Percentiles rank a stretch among this genome's conserved stretches.
Conservation (phyloP, 2,888 invertebrate species). For the Diarsia brunnea region DNA sequence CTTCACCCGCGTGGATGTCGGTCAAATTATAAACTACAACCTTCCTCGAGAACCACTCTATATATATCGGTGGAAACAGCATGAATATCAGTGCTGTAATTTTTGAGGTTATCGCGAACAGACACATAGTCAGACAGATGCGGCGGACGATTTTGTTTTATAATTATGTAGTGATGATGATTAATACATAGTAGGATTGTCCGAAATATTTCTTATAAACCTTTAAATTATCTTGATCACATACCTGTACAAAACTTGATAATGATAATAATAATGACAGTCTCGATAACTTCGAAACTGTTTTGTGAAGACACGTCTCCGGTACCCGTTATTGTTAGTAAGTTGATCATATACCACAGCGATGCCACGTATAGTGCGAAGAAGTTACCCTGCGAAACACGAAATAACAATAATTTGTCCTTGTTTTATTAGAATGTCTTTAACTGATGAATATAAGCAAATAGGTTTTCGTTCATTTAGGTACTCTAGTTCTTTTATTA, state of each 20-base stretch:
- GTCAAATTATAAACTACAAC: too few species aligned
- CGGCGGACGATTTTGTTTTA: too few species aligned
- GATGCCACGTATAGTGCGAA: constrained; percentile 86
- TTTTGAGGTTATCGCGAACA: too few species aligned
- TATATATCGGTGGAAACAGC: too few species aligned
- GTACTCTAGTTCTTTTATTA: background rate
- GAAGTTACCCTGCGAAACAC: constrained; percentile 78
- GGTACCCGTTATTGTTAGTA: constrained; percentile 88
- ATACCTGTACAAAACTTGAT: constrained; percentile 89
- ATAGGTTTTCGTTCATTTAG: background rate
- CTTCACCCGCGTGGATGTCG: too few species aligned
- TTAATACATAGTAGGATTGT: background rate
- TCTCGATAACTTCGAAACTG: constrained; percentile 87
- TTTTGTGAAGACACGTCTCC: constrained; percentile 88
- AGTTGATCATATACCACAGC: constrained; percentile 88
- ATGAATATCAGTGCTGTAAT: too few species aligned
- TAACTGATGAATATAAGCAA: background rate
- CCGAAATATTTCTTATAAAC: background rate
- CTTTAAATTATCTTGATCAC: background rate
- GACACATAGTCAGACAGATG: too few species aligned
- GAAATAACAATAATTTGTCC: background rate
- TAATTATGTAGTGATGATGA: too few species aligned
- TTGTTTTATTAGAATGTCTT: background rate
- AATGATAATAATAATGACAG: constrained; percentile 85
- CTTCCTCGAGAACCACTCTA: too few species aligned